These are phyloP conservation scores for Anagrus nilaparvatae DNA, from an alignment of 1,140 invertebrate genomes.

Conservation along the genomic window DNA sequence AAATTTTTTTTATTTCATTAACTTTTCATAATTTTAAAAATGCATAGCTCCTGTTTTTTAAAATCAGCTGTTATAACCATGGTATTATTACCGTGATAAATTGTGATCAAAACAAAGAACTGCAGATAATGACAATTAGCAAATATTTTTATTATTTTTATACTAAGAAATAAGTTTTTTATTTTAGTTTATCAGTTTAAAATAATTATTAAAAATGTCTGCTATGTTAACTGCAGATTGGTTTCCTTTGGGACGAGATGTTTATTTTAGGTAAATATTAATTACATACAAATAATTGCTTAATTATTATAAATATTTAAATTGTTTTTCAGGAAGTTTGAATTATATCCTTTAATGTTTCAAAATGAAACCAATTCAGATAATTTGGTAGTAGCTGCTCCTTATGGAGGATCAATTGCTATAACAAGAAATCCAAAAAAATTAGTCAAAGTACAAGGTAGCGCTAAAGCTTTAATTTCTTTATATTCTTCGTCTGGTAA, in stretches of 20 bases:
- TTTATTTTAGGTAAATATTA: conserved; percentile 52
- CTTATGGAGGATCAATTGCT: conserved; percentile 84
- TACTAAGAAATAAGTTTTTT: too few relatives aligned
- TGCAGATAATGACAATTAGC: too few relatives aligned
- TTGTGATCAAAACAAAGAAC: too few relatives aligned
- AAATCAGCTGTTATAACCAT: too few relatives aligned
- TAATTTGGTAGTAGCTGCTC: conserved; percentile 67
- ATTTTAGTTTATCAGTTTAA: too few relatives aligned
- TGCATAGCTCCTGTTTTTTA: too few relatives aligned
- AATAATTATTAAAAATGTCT: conserved; percentile 35
- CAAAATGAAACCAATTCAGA: conserved; percentile 68
- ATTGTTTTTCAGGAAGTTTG: conserved; percentile 68
- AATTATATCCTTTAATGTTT: conserved; percentile 82
- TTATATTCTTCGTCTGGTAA: conserved; percentile 81
- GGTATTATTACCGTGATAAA: too few relatives aligned
- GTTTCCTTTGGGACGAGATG: conserved; percentile 55
- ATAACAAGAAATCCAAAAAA: conserved; percentile 72
- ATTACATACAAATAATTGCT: neutral
- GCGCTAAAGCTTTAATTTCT: conserved; percentile 70
- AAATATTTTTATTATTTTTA: too few relatives aligned
- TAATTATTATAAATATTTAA: conserved; percentile 12
- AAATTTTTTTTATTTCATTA: too few relatives aligned
- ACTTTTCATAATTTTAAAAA: too few relatives aligned
- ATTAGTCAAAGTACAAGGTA: conserved; percentile 59
- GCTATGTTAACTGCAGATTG: conserved; percentile 59